Evolutionary conservation across 2,797 vertebrate species (phyloP).

Genomic region (Anableps anableps): DNA sequence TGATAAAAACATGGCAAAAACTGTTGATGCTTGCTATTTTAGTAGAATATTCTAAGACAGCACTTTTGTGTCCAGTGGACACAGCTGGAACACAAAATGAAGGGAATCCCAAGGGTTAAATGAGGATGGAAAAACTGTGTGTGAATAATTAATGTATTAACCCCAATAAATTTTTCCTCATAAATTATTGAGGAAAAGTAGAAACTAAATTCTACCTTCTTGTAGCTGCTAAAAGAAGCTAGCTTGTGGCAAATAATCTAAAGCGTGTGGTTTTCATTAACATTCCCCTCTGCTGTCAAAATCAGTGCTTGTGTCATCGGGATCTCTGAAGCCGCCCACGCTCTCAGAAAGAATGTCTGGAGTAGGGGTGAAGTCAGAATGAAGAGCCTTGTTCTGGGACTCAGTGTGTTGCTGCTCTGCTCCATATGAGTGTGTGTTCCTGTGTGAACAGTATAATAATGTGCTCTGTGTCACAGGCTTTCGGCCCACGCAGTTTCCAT

Average conservation of each 20-base stretch:
- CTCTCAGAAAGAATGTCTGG: conserved; percentile 67
- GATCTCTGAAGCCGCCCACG: conserved; percentile 69
- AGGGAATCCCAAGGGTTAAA: too few relatives aligned
- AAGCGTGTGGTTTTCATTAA: conserved; percentile 43
- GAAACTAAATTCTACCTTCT: neutral
- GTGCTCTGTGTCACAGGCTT: conserved; percentile 43
- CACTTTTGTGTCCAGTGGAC: too few relatives aligned
- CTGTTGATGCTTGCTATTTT: too few relatives aligned
- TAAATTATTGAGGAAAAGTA: neutral
- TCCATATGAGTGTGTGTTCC: conserved; percentile 21
- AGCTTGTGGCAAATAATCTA: neutral
- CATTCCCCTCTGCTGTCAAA: conserved; percentile 49
- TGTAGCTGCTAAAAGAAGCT: neutral
- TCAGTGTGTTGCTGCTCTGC: conserved; percentile 36
- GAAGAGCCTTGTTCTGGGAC: conserved; percentile 67
- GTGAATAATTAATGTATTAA: too few relatives aligned
- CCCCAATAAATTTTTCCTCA: neutral
- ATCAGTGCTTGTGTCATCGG: conserved; percentile 53
- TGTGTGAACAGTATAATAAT: conserved; percentile 38
- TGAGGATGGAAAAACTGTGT: too few relatives aligned
- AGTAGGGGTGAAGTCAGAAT: conserved; percentile 60
- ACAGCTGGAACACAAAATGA: too few relatives aligned
- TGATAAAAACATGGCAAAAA: too few relatives aligned
- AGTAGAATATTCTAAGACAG: too few relatives aligned
- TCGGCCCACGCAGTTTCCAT: conserved; percentile 56